Conservation (phyloP, 2,797 vertebrate species). For the Lepilemur ruficaudatus region DNA sequence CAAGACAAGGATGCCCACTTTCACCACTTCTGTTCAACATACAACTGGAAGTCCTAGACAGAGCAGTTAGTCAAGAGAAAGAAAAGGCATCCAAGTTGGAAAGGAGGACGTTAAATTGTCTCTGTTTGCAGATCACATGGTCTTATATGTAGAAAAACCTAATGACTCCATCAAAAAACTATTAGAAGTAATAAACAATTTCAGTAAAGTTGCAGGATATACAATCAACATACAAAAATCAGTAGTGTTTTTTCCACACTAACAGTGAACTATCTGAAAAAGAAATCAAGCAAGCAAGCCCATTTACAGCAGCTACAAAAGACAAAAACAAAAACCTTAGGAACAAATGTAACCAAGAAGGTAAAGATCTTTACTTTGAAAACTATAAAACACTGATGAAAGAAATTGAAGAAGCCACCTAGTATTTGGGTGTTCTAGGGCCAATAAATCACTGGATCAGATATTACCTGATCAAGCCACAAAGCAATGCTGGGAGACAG, state of each 20-base stretch:
- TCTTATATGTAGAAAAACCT: background rate
- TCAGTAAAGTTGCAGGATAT: background rate
- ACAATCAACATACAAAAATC: background rate
- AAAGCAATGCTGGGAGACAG: background rate
- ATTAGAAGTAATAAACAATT: background rate
- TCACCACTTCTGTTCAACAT: background rate
- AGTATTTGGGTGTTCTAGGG: background rate
- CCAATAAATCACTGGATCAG: background rate
- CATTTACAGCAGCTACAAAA: background rate
- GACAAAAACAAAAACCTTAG: background rate
- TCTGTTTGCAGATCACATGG: background rate
- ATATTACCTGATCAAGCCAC: background rate
- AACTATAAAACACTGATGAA: background rate
- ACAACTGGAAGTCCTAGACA: background rate
- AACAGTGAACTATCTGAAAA: background rate
- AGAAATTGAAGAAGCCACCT: background rate
- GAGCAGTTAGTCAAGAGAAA: background rate
- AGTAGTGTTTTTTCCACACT: background rate
- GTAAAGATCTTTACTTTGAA: background rate
- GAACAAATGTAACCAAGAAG: background rate
- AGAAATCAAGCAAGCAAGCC: background rate
- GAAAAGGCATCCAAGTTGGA: background rate
- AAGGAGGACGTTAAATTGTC: background rate
- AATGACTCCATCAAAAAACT: background rate
- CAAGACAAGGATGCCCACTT: background rate